These are phyloP conservation scores for Anadara kagoshimensis DNA, from an alignment of 1,140 invertebrate species.

Conservation along the genomic window DNA sequence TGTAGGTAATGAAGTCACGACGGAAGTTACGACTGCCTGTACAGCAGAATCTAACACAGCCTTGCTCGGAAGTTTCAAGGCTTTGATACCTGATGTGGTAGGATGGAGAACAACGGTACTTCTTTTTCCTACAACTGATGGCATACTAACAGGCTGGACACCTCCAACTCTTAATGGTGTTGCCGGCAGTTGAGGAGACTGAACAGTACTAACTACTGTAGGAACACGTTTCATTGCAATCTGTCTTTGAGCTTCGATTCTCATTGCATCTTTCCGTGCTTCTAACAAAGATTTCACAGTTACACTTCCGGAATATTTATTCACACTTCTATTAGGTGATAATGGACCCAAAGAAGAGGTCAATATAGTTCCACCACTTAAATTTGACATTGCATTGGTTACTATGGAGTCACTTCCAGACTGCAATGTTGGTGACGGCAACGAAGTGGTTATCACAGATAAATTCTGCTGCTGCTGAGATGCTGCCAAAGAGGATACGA, in stretches of 20 bases:
- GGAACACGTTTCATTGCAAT: too few relatives aligned
- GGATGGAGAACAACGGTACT: constrained; percentile 33
- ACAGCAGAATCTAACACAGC: constrained; percentile 44
- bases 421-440: too few relatives aligned
- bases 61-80: constrained; percentile 39
- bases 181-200: background rate
- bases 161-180: too few relatives aligned
- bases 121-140: too few relatives aligned
- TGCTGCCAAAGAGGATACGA: too few relatives aligned
- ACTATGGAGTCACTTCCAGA: too few relatives aligned
- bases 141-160: too few relatives aligned
- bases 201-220: too few relatives aligned
- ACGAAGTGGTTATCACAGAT: too few relatives aligned
- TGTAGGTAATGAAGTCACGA: constrained; percentile 51
- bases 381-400: too few relatives aligned
- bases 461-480: too few relatives aligned
- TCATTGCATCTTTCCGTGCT: constrained; percentile 27
- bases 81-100: constrained; percentile 29
- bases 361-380: background rate
- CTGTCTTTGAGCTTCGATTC: too few relatives aligned
- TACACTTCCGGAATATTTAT: constrained; percentile 62
- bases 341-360: background rate
- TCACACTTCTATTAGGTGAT: constrained; percentile 15
- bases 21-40: constrained; percentile 33
- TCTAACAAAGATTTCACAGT: constrained; percentile 65